Evolutionary conservation across 2,888 invertebrate species (phyloP).

Genomic region (Cotesia congregata): DNA sequence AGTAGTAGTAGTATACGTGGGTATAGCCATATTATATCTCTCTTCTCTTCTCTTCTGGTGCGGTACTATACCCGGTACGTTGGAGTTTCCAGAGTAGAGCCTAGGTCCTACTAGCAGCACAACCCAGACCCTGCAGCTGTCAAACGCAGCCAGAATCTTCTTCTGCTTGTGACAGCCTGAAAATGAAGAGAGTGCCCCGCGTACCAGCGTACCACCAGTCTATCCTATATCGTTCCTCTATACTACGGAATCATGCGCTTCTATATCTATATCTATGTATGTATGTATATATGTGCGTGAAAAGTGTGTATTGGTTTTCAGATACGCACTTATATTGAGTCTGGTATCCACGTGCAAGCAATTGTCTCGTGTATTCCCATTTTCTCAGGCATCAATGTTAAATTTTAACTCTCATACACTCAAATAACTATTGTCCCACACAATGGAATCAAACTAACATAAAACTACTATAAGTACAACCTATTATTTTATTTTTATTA

Average conservation of each 20-base stretch:
- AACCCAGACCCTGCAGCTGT: constrained; percentile 69
- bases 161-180: constrained; percentile 68
- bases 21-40: constrained; percentile 39
- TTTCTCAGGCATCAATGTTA: background rate
- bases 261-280: constrained; percentile 13
- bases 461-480: constrained; percentile 46
- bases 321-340: constrained; percentile 18
- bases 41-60: constrained; percentile 39
- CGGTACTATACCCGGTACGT: constrained; percentile 50
- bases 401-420: background rate
- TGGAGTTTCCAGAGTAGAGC: constrained; percentile 56
- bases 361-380: constrained; percentile 19
- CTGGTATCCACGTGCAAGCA: constrained; percentile 26
- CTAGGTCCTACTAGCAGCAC: constrained; percentile 49
- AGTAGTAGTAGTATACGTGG: constrained; percentile 15
- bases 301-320: background rate
- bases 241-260: constrained; percentile 2
- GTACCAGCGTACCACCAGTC: constrained; percentile 15
- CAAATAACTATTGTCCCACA: background rate
- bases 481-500: constrained; percentile 48
- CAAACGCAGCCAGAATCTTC: constrained; percentile 70
- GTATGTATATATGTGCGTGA: background rate
- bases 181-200: constrained; percentile 69
- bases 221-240: constrained; percentile 5
- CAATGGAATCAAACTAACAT: background rate